Evolutionary conservation across 2,888 invertebrate genomes (phyloP), one percentile per base, ranked within the genome.

Genomic region (Bedellia somnulentella): DNA sequence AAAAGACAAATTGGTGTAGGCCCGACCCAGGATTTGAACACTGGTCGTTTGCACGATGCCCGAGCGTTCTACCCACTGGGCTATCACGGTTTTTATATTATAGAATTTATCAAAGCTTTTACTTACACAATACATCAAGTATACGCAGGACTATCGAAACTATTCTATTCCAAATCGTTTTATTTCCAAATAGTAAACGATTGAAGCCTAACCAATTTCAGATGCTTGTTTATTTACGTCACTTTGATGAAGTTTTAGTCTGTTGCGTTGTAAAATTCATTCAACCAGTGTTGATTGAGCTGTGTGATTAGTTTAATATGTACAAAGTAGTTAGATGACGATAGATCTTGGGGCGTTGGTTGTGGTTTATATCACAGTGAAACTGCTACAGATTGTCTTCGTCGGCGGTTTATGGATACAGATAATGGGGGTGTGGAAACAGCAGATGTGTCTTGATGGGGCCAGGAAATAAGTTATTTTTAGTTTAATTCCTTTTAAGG

Each of bases 381-480:
- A 49, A 53, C 55, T 40, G 42, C 44, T 49, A 47, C 52, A 57
- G 61, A 67, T 60, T 67, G 62, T 63, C 62, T 60, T 56, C 52
- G 48, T 56, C 53, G 53, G 52, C 50, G 57, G 62, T 66, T 68
- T 68, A 66, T 61, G 57, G 56, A 55, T 51, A 52, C 48, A 56
- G 57, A 60, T 64, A 66, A 62, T 64, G 53, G 56, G 48, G 42
- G 49, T 49, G 54, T 53, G 57, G 49, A 46, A 55, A 57, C 47
- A 43, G 57, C 67, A 64, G 62, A 61, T 64, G 64, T 46, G 62
- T 50, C 60, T 55, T 47, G 35, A 21, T 32, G 35, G 29, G 39
- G 49, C 61, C 56, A 40, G 49, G 36, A 28, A 49, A 49, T 41
- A 12, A n/a, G n/a, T n/a, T n/a, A n/a, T n/a, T n/a, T n/a, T n/a